Evolutionary conservation across 2,888 invertebrate genomes (phyloP).

Genomic region (Eupeodes latifasciatus): DNA sequence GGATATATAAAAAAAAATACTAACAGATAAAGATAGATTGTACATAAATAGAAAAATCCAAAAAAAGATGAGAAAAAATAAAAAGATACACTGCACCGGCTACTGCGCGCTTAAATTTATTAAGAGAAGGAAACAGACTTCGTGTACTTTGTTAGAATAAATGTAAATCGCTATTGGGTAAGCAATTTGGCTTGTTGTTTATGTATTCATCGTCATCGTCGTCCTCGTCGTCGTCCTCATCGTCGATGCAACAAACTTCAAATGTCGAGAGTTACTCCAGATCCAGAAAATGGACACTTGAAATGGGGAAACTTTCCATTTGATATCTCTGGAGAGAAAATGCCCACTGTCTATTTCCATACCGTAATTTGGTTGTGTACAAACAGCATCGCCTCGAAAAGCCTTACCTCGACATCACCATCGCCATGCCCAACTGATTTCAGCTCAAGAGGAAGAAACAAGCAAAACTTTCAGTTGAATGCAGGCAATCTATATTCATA

Average conservation of each 20-base stretch:
- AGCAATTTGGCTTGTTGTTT: slow-evolving; percentile 59
- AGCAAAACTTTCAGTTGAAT: slow-evolving; percentile 22
- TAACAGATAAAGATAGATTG: background rate
- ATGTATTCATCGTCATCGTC: slow-evolving; percentile 48
- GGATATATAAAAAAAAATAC: background rate
- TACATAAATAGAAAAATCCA: background rate
- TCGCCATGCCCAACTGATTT: background rate
- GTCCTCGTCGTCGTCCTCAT: slow-evolving; percentile 4
- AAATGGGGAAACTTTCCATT: slow-evolving; percentile 47
- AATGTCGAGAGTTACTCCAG: slow-evolving; percentile 46
- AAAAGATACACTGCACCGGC: slow-evolving; percentile 35
- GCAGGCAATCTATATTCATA: background rate
- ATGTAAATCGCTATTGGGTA: slow-evolving; percentile 63
- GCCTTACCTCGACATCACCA: background rate
- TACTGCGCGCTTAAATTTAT: slow-evolving; percentile 55
- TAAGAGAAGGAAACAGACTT: slow-evolving; percentile 51
- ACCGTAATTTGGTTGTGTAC: slow-evolving; percentile 36
- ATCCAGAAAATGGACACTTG: slow-evolving; percentile 59
- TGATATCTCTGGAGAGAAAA: slow-evolving; percentile 44
- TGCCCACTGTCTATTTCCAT: slow-evolving; percentile 57
- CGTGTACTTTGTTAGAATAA: slow-evolving; percentile 17
- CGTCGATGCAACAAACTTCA: slow-evolving; percentile 42
- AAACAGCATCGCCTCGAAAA: slow-evolving; percentile 9
- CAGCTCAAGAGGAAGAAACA: background rate
- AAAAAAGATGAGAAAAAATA: background rate